Percentiles rank a stretch among this genome's conserved stretches.
These are phyloP conservation scores for Schizopygopsis malacanthus DNA, from an alignment of 2,797 vertebrate species.

Conservation along the genomic window DNA sequence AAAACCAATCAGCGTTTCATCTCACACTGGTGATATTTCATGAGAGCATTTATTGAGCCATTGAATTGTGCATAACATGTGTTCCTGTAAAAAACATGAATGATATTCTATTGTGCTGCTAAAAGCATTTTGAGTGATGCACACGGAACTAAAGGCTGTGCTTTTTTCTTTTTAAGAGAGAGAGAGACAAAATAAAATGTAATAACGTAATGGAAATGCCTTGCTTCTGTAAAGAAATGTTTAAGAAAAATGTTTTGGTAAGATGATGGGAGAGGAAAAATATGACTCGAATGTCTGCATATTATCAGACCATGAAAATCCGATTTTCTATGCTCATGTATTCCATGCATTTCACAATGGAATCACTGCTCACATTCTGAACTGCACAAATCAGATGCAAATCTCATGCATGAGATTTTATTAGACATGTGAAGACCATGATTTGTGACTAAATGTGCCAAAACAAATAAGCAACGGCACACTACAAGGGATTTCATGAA, in stretches of 20 bases:
- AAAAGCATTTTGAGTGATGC: slow-evolving; percentile 31
- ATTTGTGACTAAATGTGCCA: slow-evolving; percentile 37
- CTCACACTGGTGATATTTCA: slow-evolving; percentile 34
- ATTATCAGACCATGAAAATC: slow-evolving; percentile 45
- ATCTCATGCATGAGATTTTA: slow-evolving; percentile 49
- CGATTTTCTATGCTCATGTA: slow-evolving; percentile 27
- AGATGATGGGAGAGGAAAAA: not conserved
- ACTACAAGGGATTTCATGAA: slow-evolving; percentile 25
- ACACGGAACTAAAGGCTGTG: not conserved
- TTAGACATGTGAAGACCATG: slow-evolving; percentile 37
- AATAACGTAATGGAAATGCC: not conserved
- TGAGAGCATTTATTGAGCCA: slow-evolving; percentile 24
- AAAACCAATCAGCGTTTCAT: slow-evolving; percentile 37
- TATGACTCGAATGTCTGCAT: slow-evolving; percentile 23
- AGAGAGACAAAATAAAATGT: not conserved
- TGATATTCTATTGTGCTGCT: slow-evolving; percentile 28
- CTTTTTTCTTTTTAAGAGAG: not conserved
- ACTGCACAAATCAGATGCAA: slow-evolving; percentile 48
- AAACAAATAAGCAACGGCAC: slow-evolving; percentile 27
- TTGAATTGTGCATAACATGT: slow-evolving; percentile 11
- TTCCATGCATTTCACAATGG: slow-evolving; percentile 38
- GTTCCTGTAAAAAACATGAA: slow-evolving; percentile 36
- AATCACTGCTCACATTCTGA: slow-evolving; percentile 26
- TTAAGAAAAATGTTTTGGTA: slow-evolving; percentile 15
- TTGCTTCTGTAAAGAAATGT: slow-evolving; percentile 16